Conservation (phyloP, 2,797 vertebrate genomes). For the Amphiprion clarkii region DNA sequence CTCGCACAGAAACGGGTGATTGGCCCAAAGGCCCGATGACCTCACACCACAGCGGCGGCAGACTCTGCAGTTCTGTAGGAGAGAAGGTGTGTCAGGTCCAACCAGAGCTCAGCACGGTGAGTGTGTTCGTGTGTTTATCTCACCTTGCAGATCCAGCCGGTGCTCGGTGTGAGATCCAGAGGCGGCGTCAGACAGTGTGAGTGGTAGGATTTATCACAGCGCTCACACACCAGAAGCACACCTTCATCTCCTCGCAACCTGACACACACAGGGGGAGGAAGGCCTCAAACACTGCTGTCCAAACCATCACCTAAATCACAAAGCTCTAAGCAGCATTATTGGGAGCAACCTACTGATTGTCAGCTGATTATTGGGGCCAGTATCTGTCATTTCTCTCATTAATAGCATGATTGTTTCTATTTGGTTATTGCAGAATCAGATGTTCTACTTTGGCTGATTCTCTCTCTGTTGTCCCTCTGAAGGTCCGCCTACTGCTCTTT, state of each 20-base stretch:
- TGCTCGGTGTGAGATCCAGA: constrained; percentile 89
- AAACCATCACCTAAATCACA: too few relatives aligned
- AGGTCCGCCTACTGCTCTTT: too few relatives aligned
- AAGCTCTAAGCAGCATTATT: too few relatives aligned
- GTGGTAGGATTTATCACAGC: constrained; percentile 96
- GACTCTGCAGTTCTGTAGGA: constrained; percentile 91
- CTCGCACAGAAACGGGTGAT: constrained; percentile 92
- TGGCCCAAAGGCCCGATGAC: constrained; percentile 92
- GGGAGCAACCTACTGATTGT: too few relatives aligned
- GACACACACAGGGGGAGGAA: constrained; percentile 10
- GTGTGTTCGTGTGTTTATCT: constrained; percentile 1
- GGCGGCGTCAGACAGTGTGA: constrained; percentile 93
- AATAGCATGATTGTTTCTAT: too few relatives aligned
- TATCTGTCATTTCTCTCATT: too few relatives aligned
- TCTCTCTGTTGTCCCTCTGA: too few relatives aligned
- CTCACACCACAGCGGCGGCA: constrained; percentile 92
- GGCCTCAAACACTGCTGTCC: too few relatives aligned
- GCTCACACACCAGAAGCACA: constrained; percentile 93
- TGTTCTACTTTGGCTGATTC: too few relatives aligned
- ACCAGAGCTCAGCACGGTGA: background rate
- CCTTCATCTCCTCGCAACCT: constrained; percentile 92
- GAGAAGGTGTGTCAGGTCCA: background rate
- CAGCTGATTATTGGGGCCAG: too few relatives aligned
- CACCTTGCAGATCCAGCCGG: constrained; percentile 92
- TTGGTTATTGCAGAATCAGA: too few relatives aligned